These are phyloP conservation scores for Drosophila mojavensis DNA, from an alignment of 1,140 invertebrate genomes.

Conservation along the genomic window DNA sequence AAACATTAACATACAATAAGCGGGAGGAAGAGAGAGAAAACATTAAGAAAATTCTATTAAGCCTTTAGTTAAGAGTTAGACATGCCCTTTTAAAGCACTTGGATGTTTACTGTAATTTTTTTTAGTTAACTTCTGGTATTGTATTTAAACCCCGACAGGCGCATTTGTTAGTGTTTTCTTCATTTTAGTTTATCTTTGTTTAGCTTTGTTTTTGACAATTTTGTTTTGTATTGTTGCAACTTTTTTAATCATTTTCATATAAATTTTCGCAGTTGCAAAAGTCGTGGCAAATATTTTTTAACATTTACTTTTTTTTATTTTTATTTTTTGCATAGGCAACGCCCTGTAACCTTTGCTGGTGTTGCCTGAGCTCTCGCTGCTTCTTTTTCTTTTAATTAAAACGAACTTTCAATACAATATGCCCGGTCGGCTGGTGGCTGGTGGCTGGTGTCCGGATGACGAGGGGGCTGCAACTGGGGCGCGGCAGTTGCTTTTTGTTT, in stretches of 20 bases:
- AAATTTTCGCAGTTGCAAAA: slow-evolving; percentile 55
- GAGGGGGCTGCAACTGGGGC: slow-evolving; percentile 6
- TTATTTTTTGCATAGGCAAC: slow-evolving; percentile 38
- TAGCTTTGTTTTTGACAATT: slow-evolving; percentile 56
- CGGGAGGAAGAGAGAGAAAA: too few species aligned
- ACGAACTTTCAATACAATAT: slow-evolving; percentile 81
- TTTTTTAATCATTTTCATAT: slow-evolving; percentile 77
- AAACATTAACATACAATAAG: too few species aligned
- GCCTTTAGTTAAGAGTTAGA: too few species aligned
- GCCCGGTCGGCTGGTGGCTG: slow-evolving; percentile 33
- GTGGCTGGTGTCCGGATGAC: too few species aligned
- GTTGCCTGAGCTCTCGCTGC: slow-evolving; percentile 27
- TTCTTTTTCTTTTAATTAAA: slow-evolving; percentile 77
- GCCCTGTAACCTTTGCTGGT: slow-evolving; percentile 55
- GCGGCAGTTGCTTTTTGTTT: slow-evolving; percentile 60
- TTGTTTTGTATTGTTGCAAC: slow-evolving; percentile 67
- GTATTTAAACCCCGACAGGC: neutral
- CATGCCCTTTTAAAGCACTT: too few species aligned
- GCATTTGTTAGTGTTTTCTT: neutral
- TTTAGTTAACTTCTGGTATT: neutral
- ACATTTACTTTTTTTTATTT: neutral
- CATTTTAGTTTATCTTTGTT: slow-evolving; percentile 12
- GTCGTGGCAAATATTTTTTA: slow-evolving; percentile 34
- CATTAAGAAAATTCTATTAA: too few species aligned
- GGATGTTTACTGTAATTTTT: too few species aligned